Evolutionary conservation across 2,113 vertebrate genomes (phyloP).

Genomic region (Corvus hawaiiensis): DNA sequence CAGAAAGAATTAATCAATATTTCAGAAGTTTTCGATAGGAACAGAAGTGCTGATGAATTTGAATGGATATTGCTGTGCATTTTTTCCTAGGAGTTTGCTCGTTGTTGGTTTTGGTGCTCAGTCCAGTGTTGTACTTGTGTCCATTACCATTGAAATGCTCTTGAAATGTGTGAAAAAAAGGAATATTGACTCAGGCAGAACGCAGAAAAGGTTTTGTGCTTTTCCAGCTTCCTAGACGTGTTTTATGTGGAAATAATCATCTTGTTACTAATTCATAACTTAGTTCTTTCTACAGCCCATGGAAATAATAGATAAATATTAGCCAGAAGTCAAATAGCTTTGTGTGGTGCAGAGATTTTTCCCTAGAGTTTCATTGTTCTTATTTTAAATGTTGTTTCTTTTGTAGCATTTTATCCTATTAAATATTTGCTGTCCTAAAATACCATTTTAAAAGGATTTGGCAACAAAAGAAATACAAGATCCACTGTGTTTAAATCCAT

Average conservation of each 20-base stretch:
- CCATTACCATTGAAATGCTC: not conserved
- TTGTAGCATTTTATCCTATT: not conserved
- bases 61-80: not conserved
- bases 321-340: not conserved
- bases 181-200: not conserved
- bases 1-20: not conserved
- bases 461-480: not conserved
- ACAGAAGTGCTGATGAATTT: not conserved
- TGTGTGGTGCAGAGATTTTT: not conserved
- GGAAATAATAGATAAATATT: not conserved
- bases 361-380: not conserved
- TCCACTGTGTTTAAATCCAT: not conserved
- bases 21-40: not conserved
- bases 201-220: not conserved
- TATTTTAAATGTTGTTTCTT: not conserved
- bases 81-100: not conserved
- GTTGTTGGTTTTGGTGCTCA: not conserved
- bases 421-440: not conserved
- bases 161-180: not conserved
- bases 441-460: not conserved
- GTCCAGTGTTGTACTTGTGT: not conserved
- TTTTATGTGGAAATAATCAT: not conserved
- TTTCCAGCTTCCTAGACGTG: not conserved
- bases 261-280: constrained; percentile 18
- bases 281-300: not conserved